These are phyloP conservation scores for Ariopsis seemanni DNA, from an alignment of 2,113 vertebrate genomes.

Conservation along the genomic window DNA sequence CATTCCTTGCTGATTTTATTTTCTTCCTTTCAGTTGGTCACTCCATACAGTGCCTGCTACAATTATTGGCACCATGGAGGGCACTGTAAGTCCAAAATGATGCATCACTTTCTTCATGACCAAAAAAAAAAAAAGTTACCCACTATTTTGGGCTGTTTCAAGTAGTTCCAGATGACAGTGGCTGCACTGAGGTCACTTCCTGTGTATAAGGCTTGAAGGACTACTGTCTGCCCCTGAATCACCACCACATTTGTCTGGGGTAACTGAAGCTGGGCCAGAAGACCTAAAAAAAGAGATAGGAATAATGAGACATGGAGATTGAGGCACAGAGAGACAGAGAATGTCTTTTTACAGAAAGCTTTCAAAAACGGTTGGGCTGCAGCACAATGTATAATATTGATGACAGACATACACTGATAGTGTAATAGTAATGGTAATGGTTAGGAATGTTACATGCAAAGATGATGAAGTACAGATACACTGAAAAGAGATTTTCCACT, in stretches of 20 bases:
- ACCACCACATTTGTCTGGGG: conserved; percentile 61
- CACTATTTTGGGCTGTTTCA: conserved; percentile 59
- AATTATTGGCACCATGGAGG: no score
- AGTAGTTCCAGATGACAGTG: conserved; percentile 69
- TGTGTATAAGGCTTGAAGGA: conserved; percentile 74
- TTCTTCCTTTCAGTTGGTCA: neutral
- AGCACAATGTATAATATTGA: neutral
- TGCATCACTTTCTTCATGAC: neutral
- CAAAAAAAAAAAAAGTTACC: conserved; percentile 10
- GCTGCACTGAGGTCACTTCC: conserved; percentile 33
- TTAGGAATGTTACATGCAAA: neutral
- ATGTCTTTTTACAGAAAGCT: neutral
- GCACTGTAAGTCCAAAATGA: neutral
- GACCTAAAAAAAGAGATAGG: conserved; percentile 55
- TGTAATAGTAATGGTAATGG: neutral
- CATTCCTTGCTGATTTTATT: neutral
- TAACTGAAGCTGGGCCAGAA: conserved; percentile 56
- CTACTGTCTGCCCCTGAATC: conserved; percentile 71
- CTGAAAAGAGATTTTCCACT: neutral
- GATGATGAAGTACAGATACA: neutral
- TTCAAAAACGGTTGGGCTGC: neutral
- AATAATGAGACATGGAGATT: neutral
- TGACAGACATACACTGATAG: neutral
- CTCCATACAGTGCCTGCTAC: neutral
- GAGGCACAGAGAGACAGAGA: neutral